phyloP scores from a whole-genome alignment of 2,113 vertebrate genomes.

The Cyprinus carpio region DNA sequence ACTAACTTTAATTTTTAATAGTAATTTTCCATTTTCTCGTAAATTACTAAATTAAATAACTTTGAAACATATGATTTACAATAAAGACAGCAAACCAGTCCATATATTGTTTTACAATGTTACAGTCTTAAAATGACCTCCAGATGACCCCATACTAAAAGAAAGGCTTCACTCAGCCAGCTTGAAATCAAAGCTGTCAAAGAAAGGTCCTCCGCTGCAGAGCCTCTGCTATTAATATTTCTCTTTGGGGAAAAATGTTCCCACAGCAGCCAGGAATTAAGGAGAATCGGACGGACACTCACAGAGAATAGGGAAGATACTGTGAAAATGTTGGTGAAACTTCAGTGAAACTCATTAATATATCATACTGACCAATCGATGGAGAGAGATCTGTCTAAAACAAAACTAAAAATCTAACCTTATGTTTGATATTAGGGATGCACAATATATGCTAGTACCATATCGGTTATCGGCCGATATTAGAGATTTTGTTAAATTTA shows the following conservation, averaged over 20 bases:
- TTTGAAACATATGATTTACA: not conserved
- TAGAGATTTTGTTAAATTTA: no score
- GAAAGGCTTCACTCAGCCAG: not conserved
- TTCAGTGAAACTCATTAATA: no score
- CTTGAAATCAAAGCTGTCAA: no score
- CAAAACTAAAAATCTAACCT: not conserved
- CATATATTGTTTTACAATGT: not conserved
- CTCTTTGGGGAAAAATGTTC: conserved; percentile 28
- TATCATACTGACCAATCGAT: no score
- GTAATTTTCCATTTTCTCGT: no score
- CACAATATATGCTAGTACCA: not conserved
- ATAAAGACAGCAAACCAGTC: not conserved
- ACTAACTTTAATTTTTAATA: no score
- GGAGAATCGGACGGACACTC: not conserved
- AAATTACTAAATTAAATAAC: not conserved
- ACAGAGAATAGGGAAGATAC: conserved; percentile 11
- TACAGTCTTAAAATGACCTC: not conserved
- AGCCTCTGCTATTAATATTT: conserved; percentile 47
- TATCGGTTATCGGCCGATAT: no score
- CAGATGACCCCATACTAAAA: not conserved
- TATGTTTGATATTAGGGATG: not conserved
- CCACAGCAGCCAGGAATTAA: not conserved
- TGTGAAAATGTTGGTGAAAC: not conserved
- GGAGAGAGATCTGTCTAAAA: not conserved
- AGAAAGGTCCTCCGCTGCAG: no score